Base-by-base conservation (phyloP, 1,140 invertebrate genomes). In the Mercenaria mercenaria region DNA sequence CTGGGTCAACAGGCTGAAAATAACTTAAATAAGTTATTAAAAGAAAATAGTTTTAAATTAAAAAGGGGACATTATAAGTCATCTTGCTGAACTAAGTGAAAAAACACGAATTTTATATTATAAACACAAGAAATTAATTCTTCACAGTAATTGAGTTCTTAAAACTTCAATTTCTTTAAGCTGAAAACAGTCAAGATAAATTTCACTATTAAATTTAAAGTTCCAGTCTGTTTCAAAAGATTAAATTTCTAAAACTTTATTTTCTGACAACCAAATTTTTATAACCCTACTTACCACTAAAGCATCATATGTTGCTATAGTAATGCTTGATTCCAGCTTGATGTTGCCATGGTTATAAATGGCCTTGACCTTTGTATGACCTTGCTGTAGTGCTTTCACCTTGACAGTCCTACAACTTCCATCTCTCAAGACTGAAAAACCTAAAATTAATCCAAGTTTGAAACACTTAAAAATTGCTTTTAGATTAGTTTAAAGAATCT, bases 251-350 rank as follows among this genome's bases (percentile, higher is more conserved):
- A n/a, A n/a, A n/a, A n/a, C n/a, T n/a, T n/a, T n/a, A n/a, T n/a
- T n/a, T n/a, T n/a, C 3, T 18, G 29, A 81, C 50, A 59, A 13
- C n/a, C n/a, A n/a, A n/a, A n/a, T n/a, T n/a, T n/a, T n/a, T n/a
- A n/a, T 37, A 43, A 64, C 8, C 10, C 20, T n/a, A 82, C 89
- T 92, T 89, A 96, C 96, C 90, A 96, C 94, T 6, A 98, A 94
- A 20, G 97, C 97, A 90, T 97, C 97, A 94, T 97, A 98, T 0
- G 97, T 97, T 13, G 97, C 97, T 3, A 98, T 96, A 10, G 97
- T 97, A 1, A 97, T 96, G 26, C 97, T 97, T 67, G 97, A 97
- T 88, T 97, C 96, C 15, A 98, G 95, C 13, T 91, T 86, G 32
- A 93, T 82, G 23, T 93, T 92, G 15, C 82, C 90, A 18, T 59